phyloP scores from a whole-genome alignment of 2,888 invertebrate genomes.

The Drosophila basisetae region DNA sequence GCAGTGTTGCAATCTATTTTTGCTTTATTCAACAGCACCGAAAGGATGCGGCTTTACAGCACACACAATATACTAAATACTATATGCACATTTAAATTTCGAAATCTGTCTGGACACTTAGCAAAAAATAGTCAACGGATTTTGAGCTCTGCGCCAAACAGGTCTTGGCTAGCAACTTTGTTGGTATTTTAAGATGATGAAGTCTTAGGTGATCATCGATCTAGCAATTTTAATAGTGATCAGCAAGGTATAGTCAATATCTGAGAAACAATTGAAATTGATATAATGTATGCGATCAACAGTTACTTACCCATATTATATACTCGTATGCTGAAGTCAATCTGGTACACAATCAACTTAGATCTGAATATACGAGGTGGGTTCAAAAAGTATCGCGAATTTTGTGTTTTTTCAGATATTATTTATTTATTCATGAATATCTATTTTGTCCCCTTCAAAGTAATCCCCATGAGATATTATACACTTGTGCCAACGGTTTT shows the following conservation, averaged over 20 bases:
- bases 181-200: neutral
- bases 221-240: neutral
- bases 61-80: constrained; percentile 5
- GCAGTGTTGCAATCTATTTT: constrained; percentile 49
- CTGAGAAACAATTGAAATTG: neutral
- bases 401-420: too few relatives aligned
- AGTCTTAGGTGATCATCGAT: neutral
- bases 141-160: neutral
- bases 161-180: neutral
- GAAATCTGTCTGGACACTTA: neutral
- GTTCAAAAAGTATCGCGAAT: too few relatives aligned
- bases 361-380: neutral
- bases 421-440: too few relatives aligned
- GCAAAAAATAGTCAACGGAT: neutral
- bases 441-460: too few relatives aligned
- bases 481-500: too few relatives aligned
- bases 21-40: constrained; percentile 58
- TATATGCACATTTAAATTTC: constrained; percentile 4
- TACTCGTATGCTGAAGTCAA: neutral
- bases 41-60: constrained; percentile 23
- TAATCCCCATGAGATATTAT: too few relatives aligned
- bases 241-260: neutral
- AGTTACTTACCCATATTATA: neutral
- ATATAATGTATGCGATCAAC: neutral
- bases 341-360: neutral